Percentiles rank a stretch among this genome's conserved stretches.
These are phyloP conservation scores for Casuarius casuarius DNA, from an alignment of 2,113 vertebrate genomes.

Conservation along the genomic window DNA sequence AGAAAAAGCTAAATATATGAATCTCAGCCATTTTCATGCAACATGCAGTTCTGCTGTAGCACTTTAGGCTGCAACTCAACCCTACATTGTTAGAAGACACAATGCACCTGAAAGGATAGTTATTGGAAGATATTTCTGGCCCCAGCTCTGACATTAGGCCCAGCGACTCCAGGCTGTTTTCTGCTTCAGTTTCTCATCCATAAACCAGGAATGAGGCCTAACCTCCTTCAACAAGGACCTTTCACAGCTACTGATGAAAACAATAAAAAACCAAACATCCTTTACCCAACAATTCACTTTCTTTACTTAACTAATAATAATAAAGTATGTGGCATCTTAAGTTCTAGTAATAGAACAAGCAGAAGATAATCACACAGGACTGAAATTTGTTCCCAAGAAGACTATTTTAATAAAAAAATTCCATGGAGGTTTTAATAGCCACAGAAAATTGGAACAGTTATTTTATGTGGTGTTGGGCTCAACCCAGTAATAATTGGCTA, in stretches of 20 bases:
- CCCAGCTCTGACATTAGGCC: neutral
- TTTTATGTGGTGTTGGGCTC: neutral
- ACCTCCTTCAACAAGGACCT: neutral
- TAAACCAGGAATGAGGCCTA: neutral
- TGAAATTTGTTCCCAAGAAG: neutral
- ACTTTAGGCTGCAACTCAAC: neutral
- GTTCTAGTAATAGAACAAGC: neutral
- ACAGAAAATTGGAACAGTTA: neutral
- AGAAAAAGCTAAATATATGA: neutral
- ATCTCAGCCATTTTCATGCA: neutral
- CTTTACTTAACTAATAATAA: neutral
- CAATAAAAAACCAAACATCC: neutral
- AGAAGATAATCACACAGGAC: neutral
- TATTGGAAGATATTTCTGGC: neutral
- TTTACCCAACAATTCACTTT: neutral
- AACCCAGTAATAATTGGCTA: neutral
- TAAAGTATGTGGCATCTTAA: neutral
- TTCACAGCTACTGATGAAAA: neutral
- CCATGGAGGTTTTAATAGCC: neutral
- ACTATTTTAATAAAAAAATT: neutral
- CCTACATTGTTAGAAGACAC: neutral
- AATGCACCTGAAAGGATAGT: neutral
- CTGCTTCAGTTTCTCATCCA: neutral
- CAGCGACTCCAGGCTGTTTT: neutral
- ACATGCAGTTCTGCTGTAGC: neutral